A percentile compares a stretch with the other conserved stretches of the same genome.
These are phyloP conservation scores for Rostratula benghalensis DNA, from an alignment of 2,113 vertebrate genomes.

Conservation along the genomic window DNA sequence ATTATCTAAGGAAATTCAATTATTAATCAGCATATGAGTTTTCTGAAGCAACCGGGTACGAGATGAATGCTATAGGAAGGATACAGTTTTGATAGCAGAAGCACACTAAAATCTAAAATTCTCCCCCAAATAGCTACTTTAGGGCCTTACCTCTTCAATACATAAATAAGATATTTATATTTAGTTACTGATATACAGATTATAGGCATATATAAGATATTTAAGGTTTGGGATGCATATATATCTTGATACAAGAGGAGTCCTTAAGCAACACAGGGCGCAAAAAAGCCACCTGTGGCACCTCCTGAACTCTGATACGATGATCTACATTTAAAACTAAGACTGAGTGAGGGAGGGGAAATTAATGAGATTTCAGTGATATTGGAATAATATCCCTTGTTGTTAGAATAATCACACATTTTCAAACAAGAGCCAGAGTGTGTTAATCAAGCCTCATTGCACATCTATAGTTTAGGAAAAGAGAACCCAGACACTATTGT, in stretches of 20 bases:
- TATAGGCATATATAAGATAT: no score
- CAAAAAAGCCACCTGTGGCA: background rate
- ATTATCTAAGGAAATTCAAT: background rate
- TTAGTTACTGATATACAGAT: background rate
- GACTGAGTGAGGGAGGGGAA: no score
- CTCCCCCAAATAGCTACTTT: background rate
- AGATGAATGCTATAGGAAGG: background rate
- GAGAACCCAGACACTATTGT: background rate
- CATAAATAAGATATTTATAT: background rate
- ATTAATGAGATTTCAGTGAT: background rate
- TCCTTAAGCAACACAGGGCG: background rate
- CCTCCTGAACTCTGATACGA: background rate
- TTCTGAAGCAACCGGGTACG: background rate
- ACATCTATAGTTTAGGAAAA: background rate
- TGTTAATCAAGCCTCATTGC: background rate
- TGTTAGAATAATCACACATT: background rate
- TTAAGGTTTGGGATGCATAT: no score
- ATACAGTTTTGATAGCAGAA: background rate
- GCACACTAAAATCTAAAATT: background rate
- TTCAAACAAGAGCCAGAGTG: background rate
- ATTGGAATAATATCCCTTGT: background rate
- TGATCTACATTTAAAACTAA: background rate
- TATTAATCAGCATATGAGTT: background rate
- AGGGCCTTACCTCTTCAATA: background rate
- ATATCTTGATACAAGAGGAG: background rate